A percentile compares a stretch with the other conserved stretches of the same genome.
Conservation (phyloP, 2,113 vertebrate genomes). For the Toxotes chatareus region DNA sequence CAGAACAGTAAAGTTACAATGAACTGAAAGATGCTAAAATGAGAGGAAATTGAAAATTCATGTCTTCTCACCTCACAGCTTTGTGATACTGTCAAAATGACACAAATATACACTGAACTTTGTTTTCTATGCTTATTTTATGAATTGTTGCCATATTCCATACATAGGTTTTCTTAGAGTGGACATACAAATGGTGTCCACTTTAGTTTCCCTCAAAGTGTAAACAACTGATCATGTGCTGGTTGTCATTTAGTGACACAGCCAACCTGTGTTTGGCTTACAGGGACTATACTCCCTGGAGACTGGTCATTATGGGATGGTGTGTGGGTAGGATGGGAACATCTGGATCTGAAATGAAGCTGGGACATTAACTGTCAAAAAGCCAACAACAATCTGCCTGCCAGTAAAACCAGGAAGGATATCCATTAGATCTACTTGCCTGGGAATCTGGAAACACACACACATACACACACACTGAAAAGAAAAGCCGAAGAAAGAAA, state of each 20-base stretch:
- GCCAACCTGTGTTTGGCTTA: constrained; percentile 1
- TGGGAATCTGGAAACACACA: constrained; percentile 30
- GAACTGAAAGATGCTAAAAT: too few relatives aligned
- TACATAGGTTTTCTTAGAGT: neutral
- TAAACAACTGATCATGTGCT: constrained; percentile 19
- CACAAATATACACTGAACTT: neutral
- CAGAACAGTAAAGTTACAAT: too few relatives aligned
- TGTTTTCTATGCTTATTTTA: neutral
- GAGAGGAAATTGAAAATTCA: too few relatives aligned
- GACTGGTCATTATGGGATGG: constrained; percentile 31
- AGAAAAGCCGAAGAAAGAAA: neutral
- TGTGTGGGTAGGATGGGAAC: constrained; percentile 47
- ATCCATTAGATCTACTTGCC: constrained; percentile 26
- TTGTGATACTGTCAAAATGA: neutral
- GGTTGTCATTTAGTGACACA: constrained; percentile 15
- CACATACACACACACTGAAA: neutral
- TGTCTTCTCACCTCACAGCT: neutral
- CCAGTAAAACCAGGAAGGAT: constrained; percentile 29
- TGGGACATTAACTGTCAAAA: constrained; percentile 30
- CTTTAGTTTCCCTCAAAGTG: constrained; percentile 10
- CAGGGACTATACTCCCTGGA: neutral
- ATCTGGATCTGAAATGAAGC: constrained; percentile 50
- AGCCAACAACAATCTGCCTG: constrained; percentile 29
- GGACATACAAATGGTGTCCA: constrained; percentile 1
- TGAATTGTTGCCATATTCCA: neutral